Percentiles rank a stretch among this genome's conserved stretches.
These are phyloP conservation scores for Aegotheles bennettii DNA, from an alignment of 2,113 vertebrate species.

Conservation along the genomic window DNA sequence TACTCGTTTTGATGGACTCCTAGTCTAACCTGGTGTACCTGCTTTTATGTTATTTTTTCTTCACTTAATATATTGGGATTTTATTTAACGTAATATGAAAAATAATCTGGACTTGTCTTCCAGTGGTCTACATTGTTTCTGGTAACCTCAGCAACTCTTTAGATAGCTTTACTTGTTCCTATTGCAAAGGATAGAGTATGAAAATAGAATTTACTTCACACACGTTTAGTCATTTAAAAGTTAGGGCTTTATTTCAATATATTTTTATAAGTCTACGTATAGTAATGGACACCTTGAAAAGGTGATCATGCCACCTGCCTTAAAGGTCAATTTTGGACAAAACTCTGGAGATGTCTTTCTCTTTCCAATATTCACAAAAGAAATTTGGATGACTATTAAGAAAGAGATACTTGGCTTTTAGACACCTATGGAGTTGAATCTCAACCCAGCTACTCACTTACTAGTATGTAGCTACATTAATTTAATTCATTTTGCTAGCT, in stretches of 20 bases:
- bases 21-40: neutral
- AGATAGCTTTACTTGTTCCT: neutral
- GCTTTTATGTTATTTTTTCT: neutral
- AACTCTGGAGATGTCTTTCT: neutral
- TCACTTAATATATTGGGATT: neutral
- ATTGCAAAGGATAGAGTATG: neutral
- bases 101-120: neutral
- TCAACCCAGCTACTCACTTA: neutral
- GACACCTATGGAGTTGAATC: neutral
- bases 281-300: neutral
- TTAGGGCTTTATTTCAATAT: neutral
- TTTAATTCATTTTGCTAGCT: neutral
- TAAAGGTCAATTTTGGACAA: neutral
- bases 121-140: neutral
- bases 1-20: neutral
- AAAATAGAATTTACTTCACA: neutral
- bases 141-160: neutral
- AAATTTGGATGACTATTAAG: neutral
- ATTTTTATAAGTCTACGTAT: neutral
- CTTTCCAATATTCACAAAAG: neutral
- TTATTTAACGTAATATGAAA: neutral
- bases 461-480: neutral
- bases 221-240: neutral
- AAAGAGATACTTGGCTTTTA: neutral
- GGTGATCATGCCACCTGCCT: neutral